Percentiles rank a stretch among this genome's conserved stretches.
phyloP scores from a whole-genome alignment of 2,888 invertebrate species.

The Ceratothoa steindachneri region DNA sequence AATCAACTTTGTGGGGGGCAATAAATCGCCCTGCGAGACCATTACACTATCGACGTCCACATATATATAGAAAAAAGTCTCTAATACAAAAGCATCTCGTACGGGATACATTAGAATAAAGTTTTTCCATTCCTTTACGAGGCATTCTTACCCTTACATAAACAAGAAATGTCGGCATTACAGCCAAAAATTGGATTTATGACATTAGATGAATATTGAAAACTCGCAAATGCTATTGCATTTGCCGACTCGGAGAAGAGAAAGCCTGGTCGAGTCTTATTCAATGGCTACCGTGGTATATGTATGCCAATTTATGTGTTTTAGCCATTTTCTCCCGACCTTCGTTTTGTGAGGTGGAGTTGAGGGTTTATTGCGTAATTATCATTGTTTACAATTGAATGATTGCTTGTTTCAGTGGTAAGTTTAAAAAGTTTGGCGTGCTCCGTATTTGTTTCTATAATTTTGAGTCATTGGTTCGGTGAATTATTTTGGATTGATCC shows the following conservation, averaged over 20 bases:
- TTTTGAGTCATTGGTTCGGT: not conserved
- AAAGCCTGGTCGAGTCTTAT: no score
- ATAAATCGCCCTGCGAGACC: conserved; percentile 7
- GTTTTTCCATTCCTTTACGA: conserved; percentile 9
- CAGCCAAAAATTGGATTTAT: conserved; percentile 8
- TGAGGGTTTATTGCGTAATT: not conserved
- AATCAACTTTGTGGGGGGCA: conserved; percentile 7
- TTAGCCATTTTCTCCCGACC: not conserved
- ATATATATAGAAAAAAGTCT: not conserved
- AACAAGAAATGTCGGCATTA: conserved; percentile 13
- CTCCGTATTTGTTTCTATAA: not conserved
- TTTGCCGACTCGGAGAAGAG: not conserved
- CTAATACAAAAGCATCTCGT: conserved; percentile 13
- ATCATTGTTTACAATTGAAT: not conserved
- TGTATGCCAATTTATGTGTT: not conserved
- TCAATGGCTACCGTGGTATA: no score
- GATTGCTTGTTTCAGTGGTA: not conserved
- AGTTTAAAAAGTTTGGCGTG: not conserved
- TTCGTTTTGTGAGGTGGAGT: not conserved
- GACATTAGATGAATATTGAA: conserved; percentile 9
- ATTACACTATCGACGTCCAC: conserved; percentile 2
- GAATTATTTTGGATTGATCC: not conserved
- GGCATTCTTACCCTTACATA: conserved; percentile 1
- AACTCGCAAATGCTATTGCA: conserved; percentile 7
- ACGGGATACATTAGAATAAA: conserved; percentile 11